A percentile compares a stretch with the other conserved stretches of the same genome.
Evolutionary conservation across 2,888 invertebrate genomes (phyloP).

Genomic region (Machimus rusticus): DNA sequence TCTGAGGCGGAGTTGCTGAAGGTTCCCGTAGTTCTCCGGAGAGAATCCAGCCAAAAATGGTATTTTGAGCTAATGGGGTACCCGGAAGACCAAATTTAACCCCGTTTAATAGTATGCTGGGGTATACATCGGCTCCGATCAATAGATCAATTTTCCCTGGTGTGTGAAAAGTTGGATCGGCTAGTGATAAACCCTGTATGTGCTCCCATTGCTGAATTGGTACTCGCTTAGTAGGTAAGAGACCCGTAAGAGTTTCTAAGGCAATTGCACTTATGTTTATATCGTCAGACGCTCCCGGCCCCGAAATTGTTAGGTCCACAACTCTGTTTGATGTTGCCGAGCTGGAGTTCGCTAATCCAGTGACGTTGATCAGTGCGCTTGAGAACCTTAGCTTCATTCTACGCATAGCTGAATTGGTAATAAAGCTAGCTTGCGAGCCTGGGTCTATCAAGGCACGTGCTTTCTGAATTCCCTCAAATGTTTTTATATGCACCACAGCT

Average conservation of each 20-base stretch:
- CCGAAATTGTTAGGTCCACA: no score
- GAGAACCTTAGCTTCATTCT: background rate
- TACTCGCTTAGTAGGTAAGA: background rate
- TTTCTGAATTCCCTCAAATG: background rate
- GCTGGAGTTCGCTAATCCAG: background rate
- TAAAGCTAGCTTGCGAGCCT: background rate
- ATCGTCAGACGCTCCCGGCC: no score
- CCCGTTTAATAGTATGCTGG: background rate
- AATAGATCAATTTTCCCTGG: background rate
- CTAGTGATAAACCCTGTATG: background rate
- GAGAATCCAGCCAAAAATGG: background rate
- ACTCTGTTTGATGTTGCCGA: background rate
- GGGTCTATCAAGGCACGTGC: background rate
- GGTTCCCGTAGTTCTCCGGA: background rate
- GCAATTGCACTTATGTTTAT: background rate
- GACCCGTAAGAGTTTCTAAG: background rate
- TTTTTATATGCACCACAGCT: background rate
- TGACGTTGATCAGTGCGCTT: background rate
- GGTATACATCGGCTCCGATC: no score
- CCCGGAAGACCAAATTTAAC: background rate
- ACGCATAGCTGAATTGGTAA: background rate
- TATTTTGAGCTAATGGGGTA: background rate
- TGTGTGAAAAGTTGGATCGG: background rate
- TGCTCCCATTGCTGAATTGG: background rate
- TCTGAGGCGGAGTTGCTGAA: background rate